Percentiles rank a stretch among this genome's conserved stretches.
These are phyloP conservation scores for Euwallacea fornicatus DNA, from an alignment of 1,140 invertebrate genomes.

Conservation along the genomic window DNA sequence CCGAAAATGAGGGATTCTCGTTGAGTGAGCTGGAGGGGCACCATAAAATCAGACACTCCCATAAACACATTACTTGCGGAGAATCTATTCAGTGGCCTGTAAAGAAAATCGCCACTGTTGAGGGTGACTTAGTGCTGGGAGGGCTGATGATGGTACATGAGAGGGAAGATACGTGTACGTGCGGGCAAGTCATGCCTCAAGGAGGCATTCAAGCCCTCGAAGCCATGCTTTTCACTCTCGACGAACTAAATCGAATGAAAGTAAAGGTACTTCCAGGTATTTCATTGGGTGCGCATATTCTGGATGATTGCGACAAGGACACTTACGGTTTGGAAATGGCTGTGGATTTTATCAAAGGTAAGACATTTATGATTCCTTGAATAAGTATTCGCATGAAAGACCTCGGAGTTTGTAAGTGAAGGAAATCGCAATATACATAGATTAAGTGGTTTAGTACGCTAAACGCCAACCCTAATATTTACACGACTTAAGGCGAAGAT, in stretches of 20 bases:
- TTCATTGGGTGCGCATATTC: slow-evolving; percentile 76
- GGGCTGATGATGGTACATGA: slow-evolving; percentile 95
- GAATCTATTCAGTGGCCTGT: slow-evolving; percentile 69
- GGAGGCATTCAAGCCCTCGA: slow-evolving; percentile 84
- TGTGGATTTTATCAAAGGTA: slow-evolving; percentile 92
- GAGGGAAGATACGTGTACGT: slow-evolving; percentile 74
- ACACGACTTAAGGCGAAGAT: slow-evolving; percentile 12
- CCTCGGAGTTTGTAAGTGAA: background rate
- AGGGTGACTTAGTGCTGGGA: slow-evolving; percentile 82
- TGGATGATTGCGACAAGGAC: slow-evolving; percentile 91
- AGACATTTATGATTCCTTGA: slow-evolving; percentile 44
- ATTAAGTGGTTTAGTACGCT: slow-evolving; percentile 9
- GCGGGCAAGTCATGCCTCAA: slow-evolving; percentile 87
- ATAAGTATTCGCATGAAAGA: background rate
- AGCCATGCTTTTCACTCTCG: slow-evolving; percentile 84
- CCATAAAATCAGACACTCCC: slow-evolving; percentile 38
- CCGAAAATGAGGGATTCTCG: no score
- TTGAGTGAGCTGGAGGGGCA: no score
- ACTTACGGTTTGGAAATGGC: slow-evolving; percentile 91
- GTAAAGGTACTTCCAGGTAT: slow-evolving; percentile 66
- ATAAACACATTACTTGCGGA: slow-evolving; percentile 25
- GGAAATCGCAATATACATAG: slow-evolving; percentile 6
- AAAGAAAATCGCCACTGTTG: slow-evolving; percentile 81
- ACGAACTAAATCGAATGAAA: slow-evolving; percentile 68
- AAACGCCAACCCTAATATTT: slow-evolving; percentile 11